Evolutionary conservation across 2,797 vertebrate species (phyloP), one percentile per base, ranked within the genome.

Genomic region (Pangasius sanitwongsei): DNA sequence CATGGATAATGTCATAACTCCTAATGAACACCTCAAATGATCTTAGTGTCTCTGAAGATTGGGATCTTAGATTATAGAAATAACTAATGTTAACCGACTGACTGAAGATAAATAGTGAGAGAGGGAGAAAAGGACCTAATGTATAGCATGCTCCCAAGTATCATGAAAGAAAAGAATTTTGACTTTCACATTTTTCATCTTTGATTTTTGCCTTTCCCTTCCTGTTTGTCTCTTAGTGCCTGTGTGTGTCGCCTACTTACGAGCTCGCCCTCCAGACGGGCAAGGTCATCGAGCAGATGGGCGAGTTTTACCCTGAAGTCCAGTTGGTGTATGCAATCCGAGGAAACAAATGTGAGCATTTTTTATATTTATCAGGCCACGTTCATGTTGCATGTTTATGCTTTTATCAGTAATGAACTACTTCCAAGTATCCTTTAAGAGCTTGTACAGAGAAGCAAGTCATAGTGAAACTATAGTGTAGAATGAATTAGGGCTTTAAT

Each of bases 281-380:
- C 20, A 99, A 98, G 93, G 98, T 99, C 89, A 99, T 99, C 12
- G 98, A 99, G 90, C 98, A 99, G 95, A 99, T 99, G 98, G 98
- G 98, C 7, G 97, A 95, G 93, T 96, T 97, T 91, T 98, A 99
- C 86, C 97, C 98, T 0, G 98, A 99, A 91, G 96, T 99, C 91
- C 96, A 96, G 85, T 93, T 99, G 12, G 97, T 98, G 0, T 99
- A 99, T 0, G 98, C 98, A 70, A 98, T 99, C 91, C 95, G 98
- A 94, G 98, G 98, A 92, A 99, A 99, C 93, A 99, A 98, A 95
- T 37, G 98, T 99, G 95, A 97, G 98, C 94, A 3, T 37, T 37
- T 37, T 25, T 81, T 0, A n/a, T 78, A n/a, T 86, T 87, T 59
- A 63, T 80, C 48, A 75, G 18, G 72, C 37, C 74, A 44, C 3